Evolutionary conservation across 2,888 invertebrate species (phyloP).

Genomic region (Synergus japonicus): DNA sequence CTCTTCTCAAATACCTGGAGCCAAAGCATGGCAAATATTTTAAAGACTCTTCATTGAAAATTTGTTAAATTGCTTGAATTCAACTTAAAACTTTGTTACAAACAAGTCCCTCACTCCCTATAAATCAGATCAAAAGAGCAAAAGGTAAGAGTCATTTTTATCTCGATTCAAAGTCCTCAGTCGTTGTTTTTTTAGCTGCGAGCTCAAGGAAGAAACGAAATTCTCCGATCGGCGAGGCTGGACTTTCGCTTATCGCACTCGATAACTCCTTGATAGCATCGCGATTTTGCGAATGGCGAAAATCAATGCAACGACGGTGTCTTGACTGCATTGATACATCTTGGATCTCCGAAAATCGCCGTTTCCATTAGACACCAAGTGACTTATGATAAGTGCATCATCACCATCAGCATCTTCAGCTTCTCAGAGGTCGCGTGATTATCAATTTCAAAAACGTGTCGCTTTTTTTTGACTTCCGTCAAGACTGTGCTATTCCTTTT

Average conservation of each 20-base stretch:
- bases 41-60: no score
- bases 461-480: neutral
- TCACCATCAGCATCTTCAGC: neutral
- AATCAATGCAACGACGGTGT: conserved; percentile 28
- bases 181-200: conserved; percentile 4
- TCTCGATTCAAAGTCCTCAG: conserved; percentile 11
- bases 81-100: neutral
- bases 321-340: conserved; percentile 2
- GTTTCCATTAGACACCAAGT: conserved; percentile 29
- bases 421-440: conserved; percentile 6
- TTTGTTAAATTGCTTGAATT: no score
- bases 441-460: conserved; percentile 9
- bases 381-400: conserved; percentile 39
- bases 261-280: conserved; percentile 21
- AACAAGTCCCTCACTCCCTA: no score
- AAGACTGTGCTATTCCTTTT: neutral
- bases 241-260: conserved; percentile 37
- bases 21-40: no score
- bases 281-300: conserved; percentile 35
- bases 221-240: conserved; percentile 20
- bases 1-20: no score
- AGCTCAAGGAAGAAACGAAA: conserved; percentile 8
- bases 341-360: conserved; percentile 22
- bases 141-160: conserved; percentile 10
- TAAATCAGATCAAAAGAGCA: neutral